A percentile compares a stretch with the other conserved stretches of the same genome.
These are phyloP conservation scores for Homarus gammarus DNA, from an alignment of 2,888 invertebrate genomes.

Conservation along the genomic window DNA sequence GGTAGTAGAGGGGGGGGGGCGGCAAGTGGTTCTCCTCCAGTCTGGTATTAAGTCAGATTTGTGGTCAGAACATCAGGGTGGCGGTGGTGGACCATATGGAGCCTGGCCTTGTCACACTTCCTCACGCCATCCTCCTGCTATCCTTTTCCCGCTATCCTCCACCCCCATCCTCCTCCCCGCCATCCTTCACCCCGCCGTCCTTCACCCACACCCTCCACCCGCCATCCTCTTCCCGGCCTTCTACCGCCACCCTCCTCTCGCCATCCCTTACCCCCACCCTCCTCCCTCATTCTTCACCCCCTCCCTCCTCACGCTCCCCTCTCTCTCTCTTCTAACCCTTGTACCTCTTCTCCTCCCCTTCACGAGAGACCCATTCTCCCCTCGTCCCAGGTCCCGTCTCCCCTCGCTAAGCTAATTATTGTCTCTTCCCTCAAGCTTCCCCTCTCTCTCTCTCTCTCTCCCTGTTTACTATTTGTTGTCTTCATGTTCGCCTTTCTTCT, in stretches of 20 bases:
- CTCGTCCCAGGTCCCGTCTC: background rate
- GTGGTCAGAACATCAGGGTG: slow-evolving; percentile 3
- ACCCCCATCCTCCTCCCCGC: too few relatives aligned
- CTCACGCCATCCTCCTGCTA: background rate
- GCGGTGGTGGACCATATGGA: background rate
- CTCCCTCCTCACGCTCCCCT: background rate
- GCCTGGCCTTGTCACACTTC: background rate
- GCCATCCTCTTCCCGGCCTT: background rate
- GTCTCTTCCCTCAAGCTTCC: background rate
- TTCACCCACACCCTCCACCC: background rate
- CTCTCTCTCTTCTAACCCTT: background rate
- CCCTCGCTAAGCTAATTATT: background rate
- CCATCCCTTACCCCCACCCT: background rate
- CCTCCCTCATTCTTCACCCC: background rate
- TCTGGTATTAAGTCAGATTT: background rate
- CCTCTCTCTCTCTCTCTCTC: background rate
- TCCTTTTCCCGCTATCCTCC: background rate
- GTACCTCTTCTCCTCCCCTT: background rate
- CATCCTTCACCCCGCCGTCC: background rate
- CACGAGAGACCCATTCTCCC: background rate
- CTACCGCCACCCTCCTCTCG: background rate
- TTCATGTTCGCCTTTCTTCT: background rate
- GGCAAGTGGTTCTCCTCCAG: background rate
- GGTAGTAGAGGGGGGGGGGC: background rate
- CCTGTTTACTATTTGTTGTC: too few relatives aligned